Percentiles rank a stretch among this genome's conserved stretches.
These are phyloP conservation scores for Lepisosteus oculatus DNA, from an alignment of 2,113 vertebrate genomes.

Conservation along the genomic window DNA sequence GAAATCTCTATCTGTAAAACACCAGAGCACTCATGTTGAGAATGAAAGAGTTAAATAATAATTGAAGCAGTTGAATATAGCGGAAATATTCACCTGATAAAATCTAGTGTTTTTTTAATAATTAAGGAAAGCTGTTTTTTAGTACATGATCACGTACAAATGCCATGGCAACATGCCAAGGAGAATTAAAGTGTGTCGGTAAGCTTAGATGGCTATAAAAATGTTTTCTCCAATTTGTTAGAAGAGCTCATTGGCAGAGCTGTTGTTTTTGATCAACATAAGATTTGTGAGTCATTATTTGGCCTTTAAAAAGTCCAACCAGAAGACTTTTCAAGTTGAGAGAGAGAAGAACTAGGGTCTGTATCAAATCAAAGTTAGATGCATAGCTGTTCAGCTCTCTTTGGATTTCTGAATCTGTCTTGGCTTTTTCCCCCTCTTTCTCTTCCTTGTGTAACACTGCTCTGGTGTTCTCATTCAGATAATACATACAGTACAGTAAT, in stretches of 20 bases:
- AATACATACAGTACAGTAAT: constrained; percentile 20
- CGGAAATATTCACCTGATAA: constrained; percentile 31
- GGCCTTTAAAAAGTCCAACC: not conserved
- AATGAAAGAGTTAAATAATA: constrained; percentile 14
- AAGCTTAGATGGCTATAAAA: constrained; percentile 20
- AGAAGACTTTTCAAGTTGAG: not conserved
- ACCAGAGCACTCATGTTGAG: constrained; percentile 5
- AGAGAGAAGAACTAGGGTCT: not conserved
- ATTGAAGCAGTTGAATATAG: constrained; percentile 34
- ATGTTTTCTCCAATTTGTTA: constrained; percentile 20
- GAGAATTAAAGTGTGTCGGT: constrained; percentile 8
- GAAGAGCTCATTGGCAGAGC: constrained; percentile 11
- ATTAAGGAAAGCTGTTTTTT: constrained; percentile 24
- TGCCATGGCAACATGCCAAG: constrained; percentile 20
- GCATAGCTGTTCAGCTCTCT: not conserved
- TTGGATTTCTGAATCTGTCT: not conserved
- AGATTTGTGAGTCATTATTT: constrained; percentile 7
- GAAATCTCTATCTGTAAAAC: constrained; percentile 32
- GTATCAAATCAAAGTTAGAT: constrained; percentile 8
- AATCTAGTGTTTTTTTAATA: constrained; percentile 28
- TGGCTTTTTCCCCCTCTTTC: not conserved
- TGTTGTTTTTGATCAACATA: constrained; percentile 11
- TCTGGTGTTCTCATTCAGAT: constrained; percentile 18
- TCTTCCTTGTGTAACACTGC: not conserved
- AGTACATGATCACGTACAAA: constrained; percentile 8